Conservation (phyloP, 1,140 invertebrate species). For the Ditylenchus dipsaci region DNA sequence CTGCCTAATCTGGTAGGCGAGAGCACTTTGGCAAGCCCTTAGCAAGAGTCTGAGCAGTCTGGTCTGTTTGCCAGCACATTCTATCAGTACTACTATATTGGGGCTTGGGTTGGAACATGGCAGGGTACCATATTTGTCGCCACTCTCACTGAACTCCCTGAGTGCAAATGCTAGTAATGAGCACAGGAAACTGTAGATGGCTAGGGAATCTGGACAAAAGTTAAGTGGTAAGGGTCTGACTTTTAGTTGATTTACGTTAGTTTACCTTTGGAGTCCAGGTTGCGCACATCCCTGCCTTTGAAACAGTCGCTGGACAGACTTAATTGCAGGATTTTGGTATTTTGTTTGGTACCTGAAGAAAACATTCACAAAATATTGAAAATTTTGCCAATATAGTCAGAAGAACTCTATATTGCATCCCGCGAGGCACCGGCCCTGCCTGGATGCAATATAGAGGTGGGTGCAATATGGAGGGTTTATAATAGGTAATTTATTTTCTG, state of each 20-base stretch:
- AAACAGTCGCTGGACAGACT: slow-evolving; percentile 23
- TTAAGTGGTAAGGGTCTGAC: no score
- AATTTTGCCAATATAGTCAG: no score
- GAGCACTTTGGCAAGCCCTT: slow-evolving; percentile 42
- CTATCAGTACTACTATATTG: slow-evolving; percentile 37
- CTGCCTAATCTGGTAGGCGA: slow-evolving; percentile 43
- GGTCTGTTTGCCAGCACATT: slow-evolving; percentile 13
- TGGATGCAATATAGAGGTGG: no score
- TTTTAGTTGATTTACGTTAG: no score
- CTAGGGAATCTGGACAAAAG: slow-evolving; percentile 30
- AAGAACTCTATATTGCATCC: no score
- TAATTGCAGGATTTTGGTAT: slow-evolving; percentile 18
- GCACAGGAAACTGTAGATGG: slow-evolving; percentile 42
- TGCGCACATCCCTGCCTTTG: slow-evolving; percentile 17
- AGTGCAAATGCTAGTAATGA: slow-evolving; percentile 36
- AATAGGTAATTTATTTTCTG: no score
- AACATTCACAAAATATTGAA: no score
- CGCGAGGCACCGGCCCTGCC: no score
- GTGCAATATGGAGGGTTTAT: no score
- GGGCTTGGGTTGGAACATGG: background rate
- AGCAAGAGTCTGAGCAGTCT: slow-evolving; percentile 37
- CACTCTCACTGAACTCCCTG: slow-evolving; percentile 18
- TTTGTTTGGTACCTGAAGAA: background rate
- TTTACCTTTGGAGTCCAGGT: slow-evolving; percentile 32
- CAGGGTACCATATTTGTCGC: background rate